A percentile compares a stretch with the other conserved stretches of the same genome.
phyloP scores from a whole-genome alignment of 2,888 invertebrate genomes.

The Brachyptera putata region DNA sequence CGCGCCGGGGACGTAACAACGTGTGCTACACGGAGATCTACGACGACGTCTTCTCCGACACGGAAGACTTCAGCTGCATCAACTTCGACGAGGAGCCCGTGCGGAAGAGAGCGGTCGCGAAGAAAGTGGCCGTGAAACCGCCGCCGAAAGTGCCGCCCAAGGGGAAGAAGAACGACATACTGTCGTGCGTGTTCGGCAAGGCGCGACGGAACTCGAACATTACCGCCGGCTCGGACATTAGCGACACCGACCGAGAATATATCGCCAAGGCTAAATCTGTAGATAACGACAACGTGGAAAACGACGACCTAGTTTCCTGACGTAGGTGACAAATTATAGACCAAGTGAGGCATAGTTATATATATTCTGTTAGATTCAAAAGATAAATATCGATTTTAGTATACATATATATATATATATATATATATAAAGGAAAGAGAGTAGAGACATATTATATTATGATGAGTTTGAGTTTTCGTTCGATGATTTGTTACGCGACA shows the following conservation, averaged over 20 bases:
- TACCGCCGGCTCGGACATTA: not conserved
- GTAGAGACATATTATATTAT: not conserved
- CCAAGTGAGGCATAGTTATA: conserved; percentile 1
- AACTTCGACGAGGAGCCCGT: not conserved
- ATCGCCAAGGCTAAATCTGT: not conserved
- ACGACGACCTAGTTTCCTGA: not conserved
- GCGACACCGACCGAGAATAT: not conserved
- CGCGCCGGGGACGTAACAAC: not conserved
- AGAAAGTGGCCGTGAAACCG: not conserved
- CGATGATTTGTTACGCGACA: too few species aligned
- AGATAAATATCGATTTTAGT: not conserved
- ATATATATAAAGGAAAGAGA: not conserved
- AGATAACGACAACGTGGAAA: not conserved
- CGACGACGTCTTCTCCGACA: conserved; percentile 7
- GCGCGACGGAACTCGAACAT: conserved; percentile 1
- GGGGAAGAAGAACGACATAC: conserved; percentile 9
- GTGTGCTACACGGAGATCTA: conserved; percentile 17
- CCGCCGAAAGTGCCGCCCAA: not conserved
- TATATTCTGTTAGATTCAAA: not conserved
- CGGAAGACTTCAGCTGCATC: not conserved
- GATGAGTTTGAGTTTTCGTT: not conserved
- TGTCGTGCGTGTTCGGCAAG: conserved; percentile 14
- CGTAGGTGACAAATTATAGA: not conserved
- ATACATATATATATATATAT: not conserved
- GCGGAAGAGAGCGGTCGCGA: not conserved